Evolutionary conservation across 2,888 invertebrate species (phyloP), one percentile per base, ranked within the genome.

Genomic region (Brenthis ino): DNA sequence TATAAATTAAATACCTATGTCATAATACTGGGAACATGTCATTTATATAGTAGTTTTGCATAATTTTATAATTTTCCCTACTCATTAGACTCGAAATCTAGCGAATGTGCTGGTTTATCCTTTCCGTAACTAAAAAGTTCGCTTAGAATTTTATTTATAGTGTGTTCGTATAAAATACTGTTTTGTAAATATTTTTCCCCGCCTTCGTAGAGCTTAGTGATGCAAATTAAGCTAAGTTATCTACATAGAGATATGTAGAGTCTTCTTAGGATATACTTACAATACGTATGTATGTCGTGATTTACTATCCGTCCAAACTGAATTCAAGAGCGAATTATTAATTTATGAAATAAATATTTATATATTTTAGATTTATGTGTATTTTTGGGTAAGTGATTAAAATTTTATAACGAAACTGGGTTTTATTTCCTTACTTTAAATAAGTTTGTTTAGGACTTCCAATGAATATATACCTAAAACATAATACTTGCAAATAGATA

Each of bases 241-340:
- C 80, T 89, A 89, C 87, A 87, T 88, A 87, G 77, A 72, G 50
- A 77, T 88, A 88, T 89, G 87, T 88, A 89, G 82, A 78, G 72
- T 70, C 73, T 64, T 76, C 76, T 79, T 73, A 69, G 79, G 75
- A 79, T 87, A 82, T 88, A 84, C 86, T 70, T 91, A 91, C 90
- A 86, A 75, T 88, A 72, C 70, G 90, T 92, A 91, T 74, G 89
- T 91, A 58, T 58, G 14, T 60, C 85, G 89, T 90, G 89, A 91
- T 89, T 80, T 72, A 65, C 73, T 57, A 57, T 75, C 87, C 89
- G 87, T 91, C 90, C 91, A 82, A 81, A 81, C 79, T 77, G 56
- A 72, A 74, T 74, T 79, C 77, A 80, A 77, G 79, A 82, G 68
- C 82, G 84, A 84, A 81, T 83, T 77, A 74, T 77, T 77, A 75